phyloP scores from a whole-genome alignment of 2,888 invertebrate genomes.

The Diarsia brunnea region DNA sequence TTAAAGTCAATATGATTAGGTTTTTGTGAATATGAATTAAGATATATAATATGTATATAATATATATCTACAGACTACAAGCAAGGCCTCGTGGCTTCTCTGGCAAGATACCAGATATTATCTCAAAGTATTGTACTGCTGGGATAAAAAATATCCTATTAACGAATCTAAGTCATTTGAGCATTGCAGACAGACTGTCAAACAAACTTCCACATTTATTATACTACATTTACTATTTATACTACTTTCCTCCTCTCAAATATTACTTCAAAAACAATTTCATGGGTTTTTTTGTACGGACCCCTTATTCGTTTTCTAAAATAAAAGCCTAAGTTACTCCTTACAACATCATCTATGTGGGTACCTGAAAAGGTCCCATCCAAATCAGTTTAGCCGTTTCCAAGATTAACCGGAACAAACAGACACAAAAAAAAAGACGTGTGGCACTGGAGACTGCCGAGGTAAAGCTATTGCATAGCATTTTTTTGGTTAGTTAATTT shows the following conservation, averaged over 20 bases:
- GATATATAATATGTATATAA: no score
- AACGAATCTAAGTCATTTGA: background rate
- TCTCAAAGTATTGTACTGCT: background rate
- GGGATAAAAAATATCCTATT: background rate
- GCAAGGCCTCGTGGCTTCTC: background rate
- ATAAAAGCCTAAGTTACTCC: background rate
- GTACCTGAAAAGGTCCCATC: background rate
- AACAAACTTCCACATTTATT: background rate
- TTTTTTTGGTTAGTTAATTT: no score
- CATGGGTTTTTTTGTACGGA: background rate
- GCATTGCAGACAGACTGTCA: background rate
- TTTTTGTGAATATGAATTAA: constrained; percentile 23
- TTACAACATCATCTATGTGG: background rate
- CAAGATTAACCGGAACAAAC: background rate
- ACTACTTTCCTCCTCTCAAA: background rate
- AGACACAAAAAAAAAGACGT: no score
- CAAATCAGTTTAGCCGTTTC: background rate
- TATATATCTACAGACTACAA: no score
- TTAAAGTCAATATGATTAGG: constrained; percentile 69
- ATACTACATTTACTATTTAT: no score
- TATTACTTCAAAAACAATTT: background rate
- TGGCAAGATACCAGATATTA: background rate
- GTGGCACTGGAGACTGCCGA: no score
- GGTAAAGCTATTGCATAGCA: no score
- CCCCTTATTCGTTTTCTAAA: background rate